A percentile compares a stretch with the other conserved stretches of the same genome.
Conservation (phyloP, 2,888 invertebrate species). For the Anthophora plumipes region DNA sequence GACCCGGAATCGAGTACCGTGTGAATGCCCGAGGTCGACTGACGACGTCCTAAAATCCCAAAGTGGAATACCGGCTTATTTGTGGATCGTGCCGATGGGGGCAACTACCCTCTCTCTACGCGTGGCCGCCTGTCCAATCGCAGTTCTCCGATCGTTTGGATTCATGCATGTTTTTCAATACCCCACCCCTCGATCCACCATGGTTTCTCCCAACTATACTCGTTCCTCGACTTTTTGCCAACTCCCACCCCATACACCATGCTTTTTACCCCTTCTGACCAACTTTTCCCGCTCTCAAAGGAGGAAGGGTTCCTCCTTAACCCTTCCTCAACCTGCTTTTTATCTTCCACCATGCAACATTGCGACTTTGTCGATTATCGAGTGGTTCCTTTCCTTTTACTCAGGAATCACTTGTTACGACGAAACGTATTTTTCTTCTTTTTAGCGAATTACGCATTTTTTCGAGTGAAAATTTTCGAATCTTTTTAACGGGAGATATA, state of each 20-base stretch:
- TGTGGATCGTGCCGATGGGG: constrained; percentile 67
- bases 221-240: background rate
- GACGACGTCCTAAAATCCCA: constrained; percentile 64
- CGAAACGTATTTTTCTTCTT: too few species aligned
- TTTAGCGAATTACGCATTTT: too few species aligned
- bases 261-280: background rate
- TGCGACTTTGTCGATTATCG: too few species aligned
- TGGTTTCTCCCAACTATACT: background rate
- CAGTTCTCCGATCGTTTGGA: background rate
- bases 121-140: constrained; percentile 56
- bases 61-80: constrained; percentile 70
- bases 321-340: background rate
- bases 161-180: constrained; percentile 41
- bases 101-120: constrained; percentile 73
- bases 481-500: too few species aligned
- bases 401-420: too few species aligned
- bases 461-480: too few species aligned
- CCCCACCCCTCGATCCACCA: constrained; percentile 34
- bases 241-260: background rate
- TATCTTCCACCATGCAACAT: too few species aligned
- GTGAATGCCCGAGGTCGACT: constrained; percentile 69
- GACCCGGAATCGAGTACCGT: constrained; percentile 1
- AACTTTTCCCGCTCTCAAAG: background rate
- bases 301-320: background rate
- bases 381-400: too few species aligned